These are phyloP conservation scores for Thinocorus orbignyianus DNA, from an alignment of 2,113 vertebrate species.

Conservation along the genomic window DNA sequence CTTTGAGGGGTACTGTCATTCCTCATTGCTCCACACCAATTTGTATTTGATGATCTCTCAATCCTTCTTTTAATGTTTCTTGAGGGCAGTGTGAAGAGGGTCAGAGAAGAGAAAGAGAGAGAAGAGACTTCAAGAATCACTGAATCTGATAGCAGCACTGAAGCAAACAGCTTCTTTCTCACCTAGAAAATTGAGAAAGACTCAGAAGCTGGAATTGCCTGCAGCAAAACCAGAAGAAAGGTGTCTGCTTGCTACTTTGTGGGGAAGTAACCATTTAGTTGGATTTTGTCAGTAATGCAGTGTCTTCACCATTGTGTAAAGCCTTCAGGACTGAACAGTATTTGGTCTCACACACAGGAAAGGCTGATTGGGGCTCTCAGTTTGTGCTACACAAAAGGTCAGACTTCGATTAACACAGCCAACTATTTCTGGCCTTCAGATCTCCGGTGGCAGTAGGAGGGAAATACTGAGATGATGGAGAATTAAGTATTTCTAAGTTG, in stretches of 20 bases:
- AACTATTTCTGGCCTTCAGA: neutral
- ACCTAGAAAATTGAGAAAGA: neutral
- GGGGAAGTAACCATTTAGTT: neutral
- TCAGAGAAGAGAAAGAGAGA: neutral
- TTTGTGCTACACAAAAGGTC: neutral
- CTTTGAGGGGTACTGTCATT: neutral
- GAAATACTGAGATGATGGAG: neutral
- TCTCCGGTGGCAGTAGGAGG: neutral
- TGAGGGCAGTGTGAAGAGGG: neutral
- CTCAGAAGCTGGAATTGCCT: too few relatives aligned
- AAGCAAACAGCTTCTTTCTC: neutral
- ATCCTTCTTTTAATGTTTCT: neutral
- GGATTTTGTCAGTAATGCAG: neutral
- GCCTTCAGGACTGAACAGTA: neutral
- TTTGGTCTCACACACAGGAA: neutral
- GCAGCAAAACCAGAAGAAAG: neutral
- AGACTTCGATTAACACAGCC: too few relatives aligned
- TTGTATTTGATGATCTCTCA: neutral
- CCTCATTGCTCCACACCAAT: neutral
- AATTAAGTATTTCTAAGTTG: neutral
- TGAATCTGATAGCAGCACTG: neutral
- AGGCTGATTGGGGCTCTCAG: neutral
- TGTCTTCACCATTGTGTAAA: neutral
- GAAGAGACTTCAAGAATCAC: neutral
- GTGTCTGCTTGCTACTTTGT: neutral